Percentiles rank a stretch among this genome's conserved stretches.
Evolutionary conservation across 2,797 vertebrate genomes (phyloP).

Genomic region (Siniperca obscura): DNA sequence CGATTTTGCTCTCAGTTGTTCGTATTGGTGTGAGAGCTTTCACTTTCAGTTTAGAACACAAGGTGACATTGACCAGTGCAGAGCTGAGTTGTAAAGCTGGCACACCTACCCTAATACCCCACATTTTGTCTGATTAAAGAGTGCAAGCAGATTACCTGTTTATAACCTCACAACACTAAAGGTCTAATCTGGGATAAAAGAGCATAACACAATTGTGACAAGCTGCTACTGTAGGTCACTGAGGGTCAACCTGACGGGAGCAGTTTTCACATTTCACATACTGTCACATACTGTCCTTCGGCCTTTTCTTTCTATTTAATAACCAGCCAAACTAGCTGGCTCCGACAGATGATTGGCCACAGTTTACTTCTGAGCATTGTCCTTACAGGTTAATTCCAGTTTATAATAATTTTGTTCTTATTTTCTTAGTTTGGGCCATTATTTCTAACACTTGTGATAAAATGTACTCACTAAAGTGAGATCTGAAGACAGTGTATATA

Average conservation of each 20-base stretch:
- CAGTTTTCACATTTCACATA: slow-evolving; percentile 16
- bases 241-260: slow-evolving; percentile 5
- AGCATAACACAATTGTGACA: slow-evolving; percentile 53
- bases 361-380: not conserved
- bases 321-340: not conserved
- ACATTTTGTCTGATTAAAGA: slow-evolving; percentile 81
- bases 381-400: not conserved
- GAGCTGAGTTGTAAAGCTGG: slow-evolving; percentile 39
- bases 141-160: slow-evolving; percentile 75
- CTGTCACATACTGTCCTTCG: not conserved
- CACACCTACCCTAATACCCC: slow-evolving; percentile 60
- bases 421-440: not conserved
- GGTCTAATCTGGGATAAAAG: slow-evolving; percentile 71
- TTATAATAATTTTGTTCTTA: not conserved
- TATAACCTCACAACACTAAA: slow-evolving; percentile 55
- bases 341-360: not conserved
- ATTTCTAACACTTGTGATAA: not conserved
- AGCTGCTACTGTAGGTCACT: slow-evolving; percentile 39
- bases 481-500: not conserved
- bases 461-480: not conserved
- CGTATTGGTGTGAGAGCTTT: slow-evolving; percentile 9
- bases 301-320: slow-evolving; percentile 10
- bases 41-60: slow-evolving; percentile 35
- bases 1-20: not conserved
- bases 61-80: slow-evolving; percentile 65